Evolutionary conservation across 30 jellyfish, hydroid and myxozoan genomes (phyloP).

Genomic region (Turritopsis dohrnii): DNA sequence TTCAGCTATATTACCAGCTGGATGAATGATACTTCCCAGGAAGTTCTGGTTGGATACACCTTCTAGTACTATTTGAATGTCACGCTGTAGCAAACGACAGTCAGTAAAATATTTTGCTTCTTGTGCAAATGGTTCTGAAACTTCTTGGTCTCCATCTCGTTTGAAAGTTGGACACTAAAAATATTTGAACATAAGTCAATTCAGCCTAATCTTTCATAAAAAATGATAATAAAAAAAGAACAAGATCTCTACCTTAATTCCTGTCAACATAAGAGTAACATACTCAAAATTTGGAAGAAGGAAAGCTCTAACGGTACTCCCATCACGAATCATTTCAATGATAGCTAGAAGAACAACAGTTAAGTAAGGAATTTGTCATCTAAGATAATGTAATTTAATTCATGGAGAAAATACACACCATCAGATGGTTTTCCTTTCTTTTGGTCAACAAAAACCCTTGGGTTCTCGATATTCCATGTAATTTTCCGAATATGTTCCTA

Average conservation of each 20-base stretch:
- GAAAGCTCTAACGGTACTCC: slow-evolving; percentile 86
- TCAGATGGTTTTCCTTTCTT: slow-evolving; percentile 75
- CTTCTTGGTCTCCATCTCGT: slow-evolving; percentile 70
- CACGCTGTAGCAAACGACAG: slow-evolving; percentile 79
- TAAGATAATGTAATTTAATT: too few relatives aligned
- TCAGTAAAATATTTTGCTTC: slow-evolving; percentile 91
- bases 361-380: background rate
- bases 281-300: slow-evolving; percentile 74
- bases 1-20: slow-evolving; percentile 92
- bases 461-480: slow-evolving; percentile 76
- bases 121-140: slow-evolving; percentile 69
- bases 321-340: slow-evolving; percentile 86
- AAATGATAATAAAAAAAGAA: too few relatives aligned
- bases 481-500: slow-evolving; percentile 74
- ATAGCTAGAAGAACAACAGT: slow-evolving; percentile 43
- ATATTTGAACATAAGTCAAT: background rate
- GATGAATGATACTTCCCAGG: slow-evolving; percentile 75
- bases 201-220: background rate
- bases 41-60: slow-evolving; percentile 87
- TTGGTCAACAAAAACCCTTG: slow-evolving; percentile 79
- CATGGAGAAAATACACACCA: slow-evolving; percentile 27
- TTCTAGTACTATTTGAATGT: slow-evolving; percentile 66
- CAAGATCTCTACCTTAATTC: slow-evolving; percentile 49
- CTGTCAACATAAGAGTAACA: slow-evolving; percentile 87
- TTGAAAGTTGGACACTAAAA: slow-evolving; percentile 76